phyloP scores from a whole-genome alignment of 2,797 vertebrate genomes.

The Sebastes vulpes region DNA sequence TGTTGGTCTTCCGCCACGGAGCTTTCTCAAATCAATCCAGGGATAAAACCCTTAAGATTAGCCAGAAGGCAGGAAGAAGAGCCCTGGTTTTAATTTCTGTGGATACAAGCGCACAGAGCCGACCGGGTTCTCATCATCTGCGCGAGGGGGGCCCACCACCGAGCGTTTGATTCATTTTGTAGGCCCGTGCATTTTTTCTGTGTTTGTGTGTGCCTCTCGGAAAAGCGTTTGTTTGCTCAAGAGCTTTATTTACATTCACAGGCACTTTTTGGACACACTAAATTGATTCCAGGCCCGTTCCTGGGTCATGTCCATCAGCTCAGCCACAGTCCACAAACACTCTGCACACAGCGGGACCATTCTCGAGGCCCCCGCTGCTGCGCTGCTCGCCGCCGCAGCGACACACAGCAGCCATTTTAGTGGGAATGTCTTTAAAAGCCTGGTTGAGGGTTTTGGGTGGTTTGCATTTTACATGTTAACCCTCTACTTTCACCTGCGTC shows the following conservation, averaged over 20 bases:
- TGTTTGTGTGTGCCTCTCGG: constrained; percentile 77
- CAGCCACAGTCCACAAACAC: constrained; percentile 81
- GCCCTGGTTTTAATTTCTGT: constrained; percentile 72
- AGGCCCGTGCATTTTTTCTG: constrained; percentile 62
- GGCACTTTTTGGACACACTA: constrained; percentile 82
- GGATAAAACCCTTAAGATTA: constrained; percentile 74
- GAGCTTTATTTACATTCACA: constrained; percentile 86
- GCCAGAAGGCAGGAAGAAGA: constrained; percentile 71
- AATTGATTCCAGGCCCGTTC: constrained; percentile 88
- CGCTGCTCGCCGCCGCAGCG: constrained; percentile 37
- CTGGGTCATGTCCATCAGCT: constrained; percentile 86
- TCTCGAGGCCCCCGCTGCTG: constrained; percentile 59
- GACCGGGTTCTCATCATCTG: constrained; percentile 67
- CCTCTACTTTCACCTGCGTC: constrained; percentile 51
- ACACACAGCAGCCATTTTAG: constrained; percentile 82
- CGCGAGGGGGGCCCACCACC: constrained; percentile 10
- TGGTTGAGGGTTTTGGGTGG: constrained; percentile 37
- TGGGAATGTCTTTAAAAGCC: constrained; percentile 64
- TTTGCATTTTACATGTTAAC: constrained; percentile 57
- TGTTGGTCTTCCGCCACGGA: constrained; percentile 59
- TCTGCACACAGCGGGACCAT: constrained; percentile 76
- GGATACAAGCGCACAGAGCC: constrained; percentile 56
- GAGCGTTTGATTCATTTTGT: constrained; percentile 57
- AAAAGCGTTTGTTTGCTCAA: constrained; percentile 85
- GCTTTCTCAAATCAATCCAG: constrained; percentile 64